Percentiles rank a stretch among this genome's conserved stretches.
phyloP scores from a whole-genome alignment of 2,113 vertebrate species.

The Pluvianellus socialis region DNA sequence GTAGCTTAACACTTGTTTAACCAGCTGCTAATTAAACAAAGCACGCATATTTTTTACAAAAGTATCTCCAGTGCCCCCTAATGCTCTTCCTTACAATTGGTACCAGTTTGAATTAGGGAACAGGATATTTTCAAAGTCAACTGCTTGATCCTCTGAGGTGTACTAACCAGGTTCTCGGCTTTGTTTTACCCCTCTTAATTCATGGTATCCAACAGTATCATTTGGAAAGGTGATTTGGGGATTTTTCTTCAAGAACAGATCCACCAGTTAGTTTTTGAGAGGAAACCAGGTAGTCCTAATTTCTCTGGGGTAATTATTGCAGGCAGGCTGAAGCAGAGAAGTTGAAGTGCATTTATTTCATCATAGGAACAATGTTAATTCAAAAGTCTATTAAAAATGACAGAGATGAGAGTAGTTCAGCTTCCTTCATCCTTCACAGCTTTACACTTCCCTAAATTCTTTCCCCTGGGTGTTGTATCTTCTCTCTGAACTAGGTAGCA shows the following conservation, averaged over 20 bases:
- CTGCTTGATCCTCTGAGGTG: neutral
- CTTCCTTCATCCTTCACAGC: slow-evolving; percentile 19
- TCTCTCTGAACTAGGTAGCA: neutral
- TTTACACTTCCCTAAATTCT: slow-evolving; percentile 16
- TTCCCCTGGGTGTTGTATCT: neutral
- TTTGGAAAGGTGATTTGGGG: neutral
- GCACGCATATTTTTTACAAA: neutral
- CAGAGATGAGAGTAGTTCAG: neutral
- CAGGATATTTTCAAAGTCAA: neutral
- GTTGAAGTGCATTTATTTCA: neutral
- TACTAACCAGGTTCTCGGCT: neutral
- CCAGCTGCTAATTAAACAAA: slow-evolving; percentile 9
- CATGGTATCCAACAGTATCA: neutral
- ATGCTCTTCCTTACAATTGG: neutral
- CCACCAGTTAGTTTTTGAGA: neutral
- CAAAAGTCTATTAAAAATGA: slow-evolving; percentile 8
- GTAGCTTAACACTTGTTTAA: slow-evolving; percentile 2
- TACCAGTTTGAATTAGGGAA: neutral
- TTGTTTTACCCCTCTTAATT: neutral
- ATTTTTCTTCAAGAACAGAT: neutral
- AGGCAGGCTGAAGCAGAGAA: neutral
- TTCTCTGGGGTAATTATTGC: slow-evolving; percentile 21
- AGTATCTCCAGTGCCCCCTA: slow-evolving; percentile 28
- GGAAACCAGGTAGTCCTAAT: neutral
- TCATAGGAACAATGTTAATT: slow-evolving; percentile 4